phyloP scores from a whole-genome alignment of 2,113 vertebrate species.

The Haemorhous mexicanus region DNA sequence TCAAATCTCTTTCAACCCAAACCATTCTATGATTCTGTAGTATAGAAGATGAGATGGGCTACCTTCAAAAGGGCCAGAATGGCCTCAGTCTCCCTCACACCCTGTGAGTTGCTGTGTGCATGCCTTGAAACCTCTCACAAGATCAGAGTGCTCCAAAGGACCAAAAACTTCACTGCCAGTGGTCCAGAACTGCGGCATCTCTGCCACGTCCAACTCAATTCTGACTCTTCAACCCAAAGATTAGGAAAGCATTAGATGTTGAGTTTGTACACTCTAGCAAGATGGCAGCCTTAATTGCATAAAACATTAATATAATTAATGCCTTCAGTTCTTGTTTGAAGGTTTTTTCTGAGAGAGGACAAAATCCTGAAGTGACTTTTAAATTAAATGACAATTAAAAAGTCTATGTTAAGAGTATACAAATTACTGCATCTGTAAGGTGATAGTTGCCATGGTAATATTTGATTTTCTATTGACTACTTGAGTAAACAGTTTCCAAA shows the following conservation, averaged over 20 bases:
- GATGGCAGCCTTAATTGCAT: not conserved
- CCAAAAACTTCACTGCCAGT: not conserved
- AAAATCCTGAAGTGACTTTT: not conserved
- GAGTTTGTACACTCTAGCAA: not conserved
- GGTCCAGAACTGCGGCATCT: not conserved
- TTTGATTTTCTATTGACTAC: constrained; percentile 58
- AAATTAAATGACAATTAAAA: not conserved
- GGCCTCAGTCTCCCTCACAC: not conserved
- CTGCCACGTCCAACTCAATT: not conserved
- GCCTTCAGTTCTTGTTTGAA: not conserved
- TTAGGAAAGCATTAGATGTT: not conserved
- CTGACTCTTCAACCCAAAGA: not conserved
- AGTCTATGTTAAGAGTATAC: not conserved
- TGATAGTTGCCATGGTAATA: constrained; percentile 51
- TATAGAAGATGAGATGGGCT: not conserved
- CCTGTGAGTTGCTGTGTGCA: fast-evolving
- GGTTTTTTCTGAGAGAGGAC: not conserved
- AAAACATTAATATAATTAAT: not conserved
- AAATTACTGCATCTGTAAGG: not conserved
- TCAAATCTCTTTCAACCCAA: not conserved
- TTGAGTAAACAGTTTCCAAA: constrained; percentile 52
- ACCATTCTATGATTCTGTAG: not conserved
- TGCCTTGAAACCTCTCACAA: not conserved
- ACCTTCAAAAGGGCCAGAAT: not conserved
- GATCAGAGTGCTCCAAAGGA: not conserved